Conservation (phyloP, 2,113 vertebrate species). For the Rhipidura dahli region DNA sequence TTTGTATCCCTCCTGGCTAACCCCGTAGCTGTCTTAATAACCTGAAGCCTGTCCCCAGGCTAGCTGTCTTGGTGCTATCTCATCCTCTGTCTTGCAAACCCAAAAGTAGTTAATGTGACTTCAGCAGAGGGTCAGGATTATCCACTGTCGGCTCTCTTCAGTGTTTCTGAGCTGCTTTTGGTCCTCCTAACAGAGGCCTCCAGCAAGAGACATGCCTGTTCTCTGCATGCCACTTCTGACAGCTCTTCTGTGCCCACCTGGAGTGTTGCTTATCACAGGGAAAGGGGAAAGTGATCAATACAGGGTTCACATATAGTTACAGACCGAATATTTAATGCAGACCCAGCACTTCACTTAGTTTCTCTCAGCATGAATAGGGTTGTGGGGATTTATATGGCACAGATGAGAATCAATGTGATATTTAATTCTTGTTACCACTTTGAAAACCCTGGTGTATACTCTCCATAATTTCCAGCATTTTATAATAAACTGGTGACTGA, state of each 20-base stretch:
- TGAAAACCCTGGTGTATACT: background rate
- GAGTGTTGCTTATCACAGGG: background rate
- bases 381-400: background rate
- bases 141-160: background rate
- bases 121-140: slow-evolving; percentile 25
- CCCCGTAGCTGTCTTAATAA: slow-evolving; percentile 64
- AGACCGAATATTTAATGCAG: background rate
- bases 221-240: background rate
- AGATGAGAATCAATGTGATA: background rate
- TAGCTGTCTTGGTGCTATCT: slow-evolving; percentile 55
- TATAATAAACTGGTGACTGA: background rate
- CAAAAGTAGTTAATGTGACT: slow-evolving; percentile 36
- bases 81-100: slow-evolving; percentile 34
- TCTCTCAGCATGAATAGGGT: background rate
- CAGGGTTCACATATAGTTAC: background rate
- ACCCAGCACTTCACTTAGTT: background rate
- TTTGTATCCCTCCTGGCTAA: slow-evolving; percentile 56
- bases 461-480: background rate
- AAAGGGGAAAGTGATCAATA: background rate
- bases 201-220: background rate
- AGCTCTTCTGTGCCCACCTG: background rate
- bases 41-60: slow-evolving; percentile 70
- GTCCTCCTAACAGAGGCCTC: background rate
- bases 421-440: background rate
- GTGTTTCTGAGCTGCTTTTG: background rate